phyloP scores from a whole-genome alignment of 2,888 invertebrate genomes.

The Sphecodes monilicornis region DNA sequence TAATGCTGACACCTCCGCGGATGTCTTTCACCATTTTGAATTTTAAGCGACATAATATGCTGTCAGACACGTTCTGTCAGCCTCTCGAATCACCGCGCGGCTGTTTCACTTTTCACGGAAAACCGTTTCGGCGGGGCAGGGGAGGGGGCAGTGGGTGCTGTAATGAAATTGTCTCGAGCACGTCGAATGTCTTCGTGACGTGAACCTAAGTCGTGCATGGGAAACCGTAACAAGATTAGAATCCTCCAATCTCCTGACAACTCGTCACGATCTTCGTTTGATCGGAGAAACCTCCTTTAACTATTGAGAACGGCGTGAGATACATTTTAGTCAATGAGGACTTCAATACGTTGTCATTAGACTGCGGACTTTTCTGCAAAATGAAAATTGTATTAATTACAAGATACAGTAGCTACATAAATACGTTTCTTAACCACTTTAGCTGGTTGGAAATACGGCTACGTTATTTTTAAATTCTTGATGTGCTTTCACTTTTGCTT shows the following conservation, averaged over 20 bases:
- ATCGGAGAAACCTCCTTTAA: neutral
- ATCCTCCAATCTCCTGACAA: neutral
- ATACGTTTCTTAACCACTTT: too few species aligned
- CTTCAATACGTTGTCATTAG: neutral
- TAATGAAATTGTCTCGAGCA: slow-evolving; percentile 49
- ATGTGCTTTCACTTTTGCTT: too few species aligned
- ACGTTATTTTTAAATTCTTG: neutral
- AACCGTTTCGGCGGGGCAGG: slow-evolving; percentile 23
- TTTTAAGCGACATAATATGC: slow-evolving; percentile 74
- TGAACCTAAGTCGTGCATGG: neutral
- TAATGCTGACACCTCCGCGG: slow-evolving; percentile 73
- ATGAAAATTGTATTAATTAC: neutral
- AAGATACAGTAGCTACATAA: too few species aligned
- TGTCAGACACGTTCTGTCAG: slow-evolving; percentile 70
- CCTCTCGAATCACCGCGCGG: slow-evolving; percentile 59
- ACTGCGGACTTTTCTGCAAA: neutral
- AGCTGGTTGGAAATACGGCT: neutral
- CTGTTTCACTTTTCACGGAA: slow-evolving; percentile 43
- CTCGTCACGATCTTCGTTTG: neutral
- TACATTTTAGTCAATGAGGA: neutral
- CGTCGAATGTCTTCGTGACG: slow-evolving; percentile 41
- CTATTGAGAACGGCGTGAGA: neutral
- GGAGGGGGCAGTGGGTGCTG: neutral
- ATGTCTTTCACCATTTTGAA: slow-evolving; percentile 76
- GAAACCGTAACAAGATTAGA: neutral